These are phyloP conservation scores for Siphlonurus alternatus DNA, from an alignment of 2,888 invertebrate species.

Conservation along the genomic window DNA sequence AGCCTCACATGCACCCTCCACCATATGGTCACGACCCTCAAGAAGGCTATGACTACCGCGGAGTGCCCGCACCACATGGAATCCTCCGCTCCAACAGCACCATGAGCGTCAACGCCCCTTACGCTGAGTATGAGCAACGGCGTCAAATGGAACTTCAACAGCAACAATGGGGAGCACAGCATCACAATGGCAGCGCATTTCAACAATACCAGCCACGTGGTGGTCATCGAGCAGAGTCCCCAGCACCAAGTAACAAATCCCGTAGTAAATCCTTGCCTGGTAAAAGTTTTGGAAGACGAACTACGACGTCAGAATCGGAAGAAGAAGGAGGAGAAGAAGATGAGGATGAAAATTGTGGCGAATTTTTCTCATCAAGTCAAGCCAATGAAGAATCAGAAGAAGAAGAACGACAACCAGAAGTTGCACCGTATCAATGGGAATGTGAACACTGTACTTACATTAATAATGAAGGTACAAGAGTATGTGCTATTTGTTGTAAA, in stretches of 20 bases:
- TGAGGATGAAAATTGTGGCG: neutral
- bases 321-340: conserved; percentile 7
- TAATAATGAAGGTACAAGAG: conserved; percentile 58
- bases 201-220: conserved; percentile 21
- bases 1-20: neutral
- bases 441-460: conserved; percentile 84
- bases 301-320: conserved; percentile 8
- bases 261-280: neutral
- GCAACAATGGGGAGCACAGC: neutral
- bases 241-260: conserved; percentile 9
- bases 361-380: neutral
- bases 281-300: neutral
- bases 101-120: neutral
- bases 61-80: neutral
- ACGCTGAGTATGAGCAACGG: neutral
- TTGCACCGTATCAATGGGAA: conserved; percentile 48
- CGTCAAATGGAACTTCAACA: neutral
- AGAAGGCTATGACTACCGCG: neutral
- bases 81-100: neutral
- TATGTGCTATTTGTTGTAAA: conserved; percentile 76
- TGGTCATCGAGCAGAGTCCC: conserved; percentile 7
- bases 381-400: conserved; percentile 11
- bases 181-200: conserved; percentile 9
- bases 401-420: conserved; percentile 16
- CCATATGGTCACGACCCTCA: neutral